Evolutionary conservation across 2,113 vertebrate genomes (phyloP), one percentile per base, ranked within the genome.

Genomic region (Phaethon lepturus): DNA sequence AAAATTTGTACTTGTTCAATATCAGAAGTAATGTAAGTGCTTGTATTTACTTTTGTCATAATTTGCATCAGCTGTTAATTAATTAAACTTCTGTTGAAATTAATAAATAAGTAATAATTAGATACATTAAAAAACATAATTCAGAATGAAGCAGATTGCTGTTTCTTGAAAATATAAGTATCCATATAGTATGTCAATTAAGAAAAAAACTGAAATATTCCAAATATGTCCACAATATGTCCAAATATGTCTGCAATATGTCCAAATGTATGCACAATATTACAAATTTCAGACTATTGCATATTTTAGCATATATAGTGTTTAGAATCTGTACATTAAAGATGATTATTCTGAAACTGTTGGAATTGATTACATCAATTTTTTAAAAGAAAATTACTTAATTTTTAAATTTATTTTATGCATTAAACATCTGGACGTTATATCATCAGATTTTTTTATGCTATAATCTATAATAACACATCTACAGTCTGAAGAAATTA

Each of bases 221-320:
- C 97, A 98, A 98, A 97, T 98, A 98, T 98, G 97, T 96, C 97
- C 97, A 97, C 98, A 98, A 98, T 98, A 98, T 98, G 98, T 98
- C 98, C 97, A 98, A 98, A 98, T 98, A 98, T 98, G 97, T 97
- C 97, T 98, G 97, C 97, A 98, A 98, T 98, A 98, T 98, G 98
- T 98, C 98, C 98, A 98, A 98, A 98, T 98, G 97, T 98, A 98
- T 97, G 97, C 95, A 98, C 96, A 98, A 98, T 98, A 98, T 97
- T 98, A 97, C 76, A 97, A 97, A 97, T 96, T 97, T 96, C 97
- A 95, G 97, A 95, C 88, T 97, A 97, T 73, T 97, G 93, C 94
- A 97, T 98, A 98, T 98, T 98, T 98, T 98, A 98, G 84, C 97
- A 98, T 98, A 95, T 96, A 97, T 97, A 96, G 85, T 90, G 81